Evolutionary conservation across 2,888 invertebrate species (phyloP), one percentile per base, ranked within the genome.

Genomic region (Xanthia icteritia): DNA sequence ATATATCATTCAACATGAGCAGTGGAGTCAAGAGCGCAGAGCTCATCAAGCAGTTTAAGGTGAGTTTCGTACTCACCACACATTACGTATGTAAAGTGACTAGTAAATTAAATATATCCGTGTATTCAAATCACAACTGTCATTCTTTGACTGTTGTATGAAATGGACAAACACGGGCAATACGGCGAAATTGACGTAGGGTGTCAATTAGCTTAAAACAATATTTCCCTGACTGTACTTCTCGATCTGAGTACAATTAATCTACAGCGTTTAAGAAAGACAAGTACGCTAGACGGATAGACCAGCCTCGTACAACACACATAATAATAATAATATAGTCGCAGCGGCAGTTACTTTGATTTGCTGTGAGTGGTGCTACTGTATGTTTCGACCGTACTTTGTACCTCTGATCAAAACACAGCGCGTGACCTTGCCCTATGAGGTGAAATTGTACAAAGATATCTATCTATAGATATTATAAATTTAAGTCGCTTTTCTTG

Each of bases 1-100:
- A 99, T 97, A 99, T 99, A 94, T 99, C 99, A 91, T 99, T 99
- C 97, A 99, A 99, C 96, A 99, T 99, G 98, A 98, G 98, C 94
- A 99, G 99, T 95, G 99, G 99, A 79, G 99, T 99, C 65, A 98
- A 99, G 96, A 99, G 99, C 89, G 99, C 99, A 17, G 98, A 99
- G 95, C 97, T 99, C 85, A 99, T 99, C 89, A 99, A 99, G 95
- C 98, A 98, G 90, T 99, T 98, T 93, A 98, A 99, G 94, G 96
- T 96, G 70, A 91, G 93, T n/a, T n/a, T n/a, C n/a, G n/a, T n/a
- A n/a, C n/a, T n/a, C 91, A 39, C 64, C 45, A 63, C 45, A 68
- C 58, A 51, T 60, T 39, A 11, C 20, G 20, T 48, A 8, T 36
- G 8, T 27, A 27, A 58, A 58, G 5, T 58, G 56, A 56, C 11